Conservation (phyloP, 2,113 vertebrate species). For the Entelurus aequoreus region DNA sequence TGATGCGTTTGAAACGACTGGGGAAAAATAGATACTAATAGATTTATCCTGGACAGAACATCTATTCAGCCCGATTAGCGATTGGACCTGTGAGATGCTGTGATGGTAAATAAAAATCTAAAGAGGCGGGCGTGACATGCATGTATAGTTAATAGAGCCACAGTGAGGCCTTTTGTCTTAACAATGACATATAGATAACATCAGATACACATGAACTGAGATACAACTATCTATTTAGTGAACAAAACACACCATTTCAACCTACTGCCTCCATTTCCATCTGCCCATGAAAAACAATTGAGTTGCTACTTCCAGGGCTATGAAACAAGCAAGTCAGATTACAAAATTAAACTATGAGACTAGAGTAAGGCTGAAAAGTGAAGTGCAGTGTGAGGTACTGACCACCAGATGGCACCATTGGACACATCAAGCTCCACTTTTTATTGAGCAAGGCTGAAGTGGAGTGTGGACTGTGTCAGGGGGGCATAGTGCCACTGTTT, state of each 20-base stretch:
- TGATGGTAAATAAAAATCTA: conserved; percentile 29
- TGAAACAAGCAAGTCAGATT: too few relatives aligned
- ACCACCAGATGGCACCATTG: conserved; percentile 61
- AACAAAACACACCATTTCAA: not conserved
- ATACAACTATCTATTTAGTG: not conserved
- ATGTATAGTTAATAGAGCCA: conserved; percentile 39
- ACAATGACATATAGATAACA: conserved; percentile 2
- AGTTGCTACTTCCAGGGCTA: too few relatives aligned
- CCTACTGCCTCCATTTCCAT: not conserved
- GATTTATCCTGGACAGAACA: conserved; percentile 26
- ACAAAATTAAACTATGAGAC: too few relatives aligned
- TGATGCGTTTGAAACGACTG: conserved; percentile 13
- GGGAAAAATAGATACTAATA: conserved; percentile 18
- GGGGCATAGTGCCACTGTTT: conserved; percentile 29
- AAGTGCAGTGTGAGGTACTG: conserved; percentile 17
- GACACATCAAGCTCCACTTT: conserved; percentile 27
- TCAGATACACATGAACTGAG: conserved; percentile 6
- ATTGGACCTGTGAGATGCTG: conserved; percentile 24
- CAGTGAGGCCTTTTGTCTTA: conserved; percentile 4
- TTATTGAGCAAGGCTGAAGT: conserved; percentile 9
- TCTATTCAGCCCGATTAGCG: conserved; percentile 37
- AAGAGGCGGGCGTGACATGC: conserved; percentile 55
- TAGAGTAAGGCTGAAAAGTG: not conserved
- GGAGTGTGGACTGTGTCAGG: conserved; percentile 15
- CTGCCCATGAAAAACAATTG: not conserved